phyloP scores from a whole-genome alignment of 2,113 vertebrate genomes.

The Lasiurus cinereus region DNA sequence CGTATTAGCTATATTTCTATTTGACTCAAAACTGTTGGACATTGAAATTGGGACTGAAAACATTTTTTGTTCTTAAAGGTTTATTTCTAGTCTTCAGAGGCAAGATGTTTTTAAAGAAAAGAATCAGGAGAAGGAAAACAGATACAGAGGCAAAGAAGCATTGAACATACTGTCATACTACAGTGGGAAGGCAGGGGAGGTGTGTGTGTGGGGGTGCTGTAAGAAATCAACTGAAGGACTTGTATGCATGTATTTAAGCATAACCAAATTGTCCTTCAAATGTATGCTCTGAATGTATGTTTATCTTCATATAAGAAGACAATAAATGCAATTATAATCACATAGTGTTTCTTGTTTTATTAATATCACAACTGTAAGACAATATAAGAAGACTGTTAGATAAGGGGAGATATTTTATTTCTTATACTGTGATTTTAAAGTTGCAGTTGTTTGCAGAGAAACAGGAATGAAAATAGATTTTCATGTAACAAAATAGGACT shows the following conservation, averaged over 20 bases:
- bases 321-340: not conserved
- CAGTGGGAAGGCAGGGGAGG: too few species aligned
- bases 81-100: too few species aligned
- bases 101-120: too few species aligned
- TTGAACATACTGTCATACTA: too few species aligned
- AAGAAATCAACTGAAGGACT: too few species aligned
- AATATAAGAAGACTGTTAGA: not conserved
- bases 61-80: too few species aligned
- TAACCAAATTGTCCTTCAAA: not conserved
- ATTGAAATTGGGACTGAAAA: too few species aligned
- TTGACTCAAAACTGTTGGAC: not conserved
- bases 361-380: not conserved
- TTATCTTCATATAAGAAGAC: not conserved
- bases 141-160: too few species aligned
- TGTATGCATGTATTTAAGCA: too few species aligned
- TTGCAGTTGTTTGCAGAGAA: not conserved
- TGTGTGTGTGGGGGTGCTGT: too few species aligned
- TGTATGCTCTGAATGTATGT: not conserved
- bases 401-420: not conserved
- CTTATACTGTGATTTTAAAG: not conserved
- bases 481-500: not conserved
- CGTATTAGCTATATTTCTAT: constrained; percentile 5
- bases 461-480: constrained; percentile 3
- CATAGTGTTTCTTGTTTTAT: not conserved
- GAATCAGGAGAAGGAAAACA: too few species aligned